Evolutionary conservation across 2,888 invertebrate genomes (phyloP), one percentile per base, ranked within the genome.

Genomic region (Protonemura montana): DNA sequence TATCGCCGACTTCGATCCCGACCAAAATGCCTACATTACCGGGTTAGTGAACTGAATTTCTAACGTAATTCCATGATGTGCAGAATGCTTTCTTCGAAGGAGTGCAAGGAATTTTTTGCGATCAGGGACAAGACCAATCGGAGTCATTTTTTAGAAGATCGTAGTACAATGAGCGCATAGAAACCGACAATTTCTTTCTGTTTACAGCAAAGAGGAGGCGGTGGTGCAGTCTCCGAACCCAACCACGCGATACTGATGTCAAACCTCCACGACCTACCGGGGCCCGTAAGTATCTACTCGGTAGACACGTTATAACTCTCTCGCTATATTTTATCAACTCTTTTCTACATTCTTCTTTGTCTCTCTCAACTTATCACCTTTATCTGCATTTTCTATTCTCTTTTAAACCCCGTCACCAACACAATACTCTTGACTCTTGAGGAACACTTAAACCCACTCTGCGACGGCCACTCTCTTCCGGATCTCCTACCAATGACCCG

Each of bases 251-350:
- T 93, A 91, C 92, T 93, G 88, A 92, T 93, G 88, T 92, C 93
- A 89, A 93, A 93, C 89, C 92, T 93, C 92, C 93, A 93, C 91
- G 93, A 93, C 89, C 91, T 93, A 91, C 93, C 93, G 91, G 93
- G 93, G 89, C 92, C 93, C 92, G 93, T 93, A 91, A 93, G 93
- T 93, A n/a, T n/a, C n/a, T n/a, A 91, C 85, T 16, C n/a, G 16
- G 25, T 35, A 3, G 10, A 10, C 35, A 35, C 35, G 10, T 26
- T 21, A 10, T 41, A 85, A 87, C 85, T 86, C 78, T 86, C 81
- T 86, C 76, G 83, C 59, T 59, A 59, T 59, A 59, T 85, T 86
- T 85, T 30, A 76, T 16, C 27, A 21, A 26, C 85, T 76, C 82
- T 86, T 26, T 42, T 41, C 27, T 84, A 82, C 82, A 59, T 42